Conservation (phyloP, 2,888 invertebrate species). For the Dione juno region DNA sequence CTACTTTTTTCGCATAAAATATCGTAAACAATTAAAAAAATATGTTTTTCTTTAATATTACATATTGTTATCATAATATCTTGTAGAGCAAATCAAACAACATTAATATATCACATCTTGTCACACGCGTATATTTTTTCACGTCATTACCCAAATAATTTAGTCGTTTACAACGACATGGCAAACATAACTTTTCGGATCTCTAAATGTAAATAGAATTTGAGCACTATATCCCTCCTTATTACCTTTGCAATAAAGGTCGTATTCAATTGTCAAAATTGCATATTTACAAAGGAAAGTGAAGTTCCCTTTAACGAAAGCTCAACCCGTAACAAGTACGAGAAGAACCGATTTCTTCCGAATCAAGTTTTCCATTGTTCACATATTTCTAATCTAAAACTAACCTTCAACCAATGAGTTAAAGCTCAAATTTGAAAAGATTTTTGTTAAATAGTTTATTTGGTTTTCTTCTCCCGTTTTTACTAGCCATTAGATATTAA, state of each 20-base stretch:
- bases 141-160: conserved; percentile 60
- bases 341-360: conserved; percentile 54
- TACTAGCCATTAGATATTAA: conserved; percentile 23
- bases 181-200: conserved; percentile 45
- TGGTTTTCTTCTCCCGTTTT: conserved; percentile 35
- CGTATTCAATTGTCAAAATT: conserved; percentile 10
- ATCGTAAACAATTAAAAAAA: too few relatives aligned
- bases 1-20: too few relatives aligned
- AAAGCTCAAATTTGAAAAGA: conserved; percentile 47
- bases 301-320: conserved; percentile 51
- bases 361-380: conserved; percentile 58
- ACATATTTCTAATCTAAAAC: background rate
- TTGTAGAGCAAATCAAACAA: conserved; percentile 2
- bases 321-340: conserved; percentile 53
- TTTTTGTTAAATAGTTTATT: conserved; percentile 28
- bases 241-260: conserved; percentile 35
- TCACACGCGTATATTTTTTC: conserved; percentile 55
- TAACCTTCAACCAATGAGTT: background rate
- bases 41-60: background rate
- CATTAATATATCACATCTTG: conserved; percentile 30
- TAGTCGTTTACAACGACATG: conserved; percentile 48
- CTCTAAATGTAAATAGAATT: conserved; percentile 35
- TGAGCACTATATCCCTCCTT: conserved; percentile 13
- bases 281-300: conserved; percentile 37
- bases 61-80: background rate